These are phyloP conservation scores for Sebastes nivosus DNA, from an alignment of 2,797 vertebrate genomes.

Conservation along the genomic window DNA sequence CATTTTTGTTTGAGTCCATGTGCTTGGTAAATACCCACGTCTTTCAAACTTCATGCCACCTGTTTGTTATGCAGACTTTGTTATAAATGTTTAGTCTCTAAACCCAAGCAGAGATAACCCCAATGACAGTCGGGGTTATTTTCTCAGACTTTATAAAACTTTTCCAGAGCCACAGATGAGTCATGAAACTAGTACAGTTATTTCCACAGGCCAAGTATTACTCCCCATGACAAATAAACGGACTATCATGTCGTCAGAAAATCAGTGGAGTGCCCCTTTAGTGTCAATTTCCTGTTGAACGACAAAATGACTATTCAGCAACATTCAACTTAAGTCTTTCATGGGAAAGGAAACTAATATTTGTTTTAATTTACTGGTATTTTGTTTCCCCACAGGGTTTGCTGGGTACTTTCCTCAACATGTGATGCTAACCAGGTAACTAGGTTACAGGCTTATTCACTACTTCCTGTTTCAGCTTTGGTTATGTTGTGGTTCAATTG, in stretches of 20 bases:
- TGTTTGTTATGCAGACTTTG: neutral
- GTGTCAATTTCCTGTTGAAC: neutral
- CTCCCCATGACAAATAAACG: neutral
- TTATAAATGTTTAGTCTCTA: neutral
- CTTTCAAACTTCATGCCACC: neutral
- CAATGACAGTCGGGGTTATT: neutral
- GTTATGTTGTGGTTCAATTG: neutral
- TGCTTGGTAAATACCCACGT: neutral
- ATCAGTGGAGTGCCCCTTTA: neutral
- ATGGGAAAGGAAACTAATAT: neutral
- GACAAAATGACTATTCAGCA: neutral
- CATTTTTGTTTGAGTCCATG: neutral
- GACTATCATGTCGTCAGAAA: neutral
- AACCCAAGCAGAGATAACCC: no score
- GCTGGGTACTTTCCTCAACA: constrained; percentile 25
- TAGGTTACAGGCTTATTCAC: neutral
- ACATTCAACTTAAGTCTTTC: neutral
- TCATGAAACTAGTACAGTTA: neutral
- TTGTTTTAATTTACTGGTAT: neutral
- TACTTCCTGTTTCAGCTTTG: neutral
- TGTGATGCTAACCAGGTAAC: neutral
- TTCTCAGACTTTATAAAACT: neutral
- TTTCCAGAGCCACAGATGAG: neutral
- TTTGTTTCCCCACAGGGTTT: neutral
- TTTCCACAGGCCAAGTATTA: neutral